These are phyloP conservation scores for Sebastes vulpes DNA, from an alignment of 2,797 vertebrate species.

Conservation along the genomic window DNA sequence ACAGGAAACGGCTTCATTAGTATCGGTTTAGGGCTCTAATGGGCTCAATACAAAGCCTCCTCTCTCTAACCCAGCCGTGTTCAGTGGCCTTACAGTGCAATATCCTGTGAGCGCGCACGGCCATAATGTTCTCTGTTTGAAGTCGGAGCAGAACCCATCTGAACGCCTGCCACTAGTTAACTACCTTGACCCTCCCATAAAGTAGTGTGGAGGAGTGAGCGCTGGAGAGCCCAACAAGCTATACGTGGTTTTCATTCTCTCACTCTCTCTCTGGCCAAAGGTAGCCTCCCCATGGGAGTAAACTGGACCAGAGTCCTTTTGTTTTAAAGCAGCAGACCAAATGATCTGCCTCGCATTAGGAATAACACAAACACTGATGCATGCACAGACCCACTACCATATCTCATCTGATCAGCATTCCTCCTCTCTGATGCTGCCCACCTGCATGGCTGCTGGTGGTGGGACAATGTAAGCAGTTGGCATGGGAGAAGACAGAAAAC, in stretches of 20 bases:
- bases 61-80: conserved; percentile 79
- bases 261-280: conserved; percentile 50
- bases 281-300: conserved; percentile 61
- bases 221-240: conserved; percentile 66
- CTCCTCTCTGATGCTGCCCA: conserved; percentile 31
- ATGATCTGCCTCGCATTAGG: conserved; percentile 56
- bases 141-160: conserved; percentile 77
- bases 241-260: conserved; percentile 46
- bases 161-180: conserved; percentile 81
- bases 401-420: conserved; percentile 67
- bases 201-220: conserved; percentile 70
- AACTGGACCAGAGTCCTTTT: conserved; percentile 72
- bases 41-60: conserved; percentile 81
- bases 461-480: conserved; percentile 33
- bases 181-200: conserved; percentile 78
- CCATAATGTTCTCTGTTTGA: conserved; percentile 83
- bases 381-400: conserved; percentile 21
- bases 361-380: conserved; percentile 49
- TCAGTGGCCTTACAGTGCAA: conserved; percentile 81
- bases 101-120: conserved; percentile 79
- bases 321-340: conserved; percentile 80
- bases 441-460: conserved; percentile 22
- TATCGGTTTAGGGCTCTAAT: conserved; percentile 85
- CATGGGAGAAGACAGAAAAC: conserved; percentile 8
- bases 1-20: conserved; percentile 88